These are phyloP conservation scores for Drosophila subpulchrella DNA, from an alignment of 1,140 invertebrate species.

Conservation along the genomic window DNA sequence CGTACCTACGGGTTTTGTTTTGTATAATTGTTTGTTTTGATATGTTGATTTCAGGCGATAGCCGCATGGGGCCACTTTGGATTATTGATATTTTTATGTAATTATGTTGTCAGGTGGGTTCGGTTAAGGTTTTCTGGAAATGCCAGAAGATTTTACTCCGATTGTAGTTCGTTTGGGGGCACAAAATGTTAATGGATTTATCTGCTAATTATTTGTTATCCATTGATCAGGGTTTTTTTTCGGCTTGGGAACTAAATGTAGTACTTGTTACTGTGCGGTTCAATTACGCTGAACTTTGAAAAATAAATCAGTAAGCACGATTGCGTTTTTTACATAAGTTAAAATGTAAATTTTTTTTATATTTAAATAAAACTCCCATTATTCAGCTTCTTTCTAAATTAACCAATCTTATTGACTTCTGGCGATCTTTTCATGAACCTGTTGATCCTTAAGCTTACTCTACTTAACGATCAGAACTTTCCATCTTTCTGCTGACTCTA, in stretches of 20 bases:
- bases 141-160: slow-evolving; percentile 5
- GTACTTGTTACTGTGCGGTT: neutral
- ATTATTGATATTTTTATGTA: slow-evolving; percentile 59
- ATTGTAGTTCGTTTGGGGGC: neutral
- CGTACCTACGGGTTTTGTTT: slow-evolving; percentile 24
- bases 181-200: neutral
- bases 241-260: neutral
- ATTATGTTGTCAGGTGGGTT: slow-evolving; percentile 65
- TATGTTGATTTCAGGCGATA: slow-evolving; percentile 71
- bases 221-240: neutral
- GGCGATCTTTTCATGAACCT: neutral
- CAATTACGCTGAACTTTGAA: neutral
- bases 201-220: slow-evolving; percentile 3
- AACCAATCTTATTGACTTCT: neutral
- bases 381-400: neutral
- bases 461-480: slow-evolving; percentile 19
- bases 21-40: slow-evolving; percentile 68
- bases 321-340: neutral
- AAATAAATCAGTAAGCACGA: neutral
- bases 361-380: neutral
- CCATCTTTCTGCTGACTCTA: slow-evolving; percentile 2
- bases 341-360: too few relatives aligned
- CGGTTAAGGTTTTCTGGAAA: slow-evolving; percentile 1
- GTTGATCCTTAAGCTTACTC: slow-evolving; percentile 8
- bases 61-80: slow-evolving; percentile 35